Evolutionary conservation across 2,888 invertebrate species (phyloP), one percentile per base, ranked within the genome.

Genomic region (Acrobasis consociella): DNA sequence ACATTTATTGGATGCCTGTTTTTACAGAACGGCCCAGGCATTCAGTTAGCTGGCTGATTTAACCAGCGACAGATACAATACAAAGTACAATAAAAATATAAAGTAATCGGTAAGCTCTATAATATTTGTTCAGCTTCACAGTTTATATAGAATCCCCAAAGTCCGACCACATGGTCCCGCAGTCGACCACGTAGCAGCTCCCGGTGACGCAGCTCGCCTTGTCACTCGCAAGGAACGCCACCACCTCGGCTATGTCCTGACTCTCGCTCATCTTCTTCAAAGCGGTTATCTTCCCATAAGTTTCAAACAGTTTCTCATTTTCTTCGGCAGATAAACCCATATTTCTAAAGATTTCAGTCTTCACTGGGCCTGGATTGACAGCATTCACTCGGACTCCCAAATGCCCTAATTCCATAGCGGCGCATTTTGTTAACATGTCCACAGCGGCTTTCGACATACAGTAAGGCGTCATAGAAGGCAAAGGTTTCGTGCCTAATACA

Each of bases 381-480:
- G 85, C 71, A 51, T 90, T 90, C 5, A 87, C 87, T 72, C 89
- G 76, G 2, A 90, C 83, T 39, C 88, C 87, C 62, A 77, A 76
- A 1, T 77, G 66, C 1, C 80, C 87, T 16, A 85, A 66, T 61
- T 87, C 82, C 22, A 86, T 63, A n/a, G 90, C 88, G 11, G 77
- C 69, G 64, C 87, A 87, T 70, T 87, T 87, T 0, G 87, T 88
- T 7, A 87, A 83, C 80, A 85, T 85, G 62, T 90, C 88, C 2
- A 89, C 67, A 1, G 85, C 88, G 1, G 89, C 87, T 73, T 90
- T 90, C 0, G 87, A 85, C 80, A 89, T 86, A 66, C 85, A 86
- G 66, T 90, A 89, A 0, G 86, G 77, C 22, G 78, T 75, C 78
- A 86, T 78, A 13, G 73, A 63, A 0, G 83, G 74, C 17, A 83